Base-by-base conservation (phyloP, 2,797 vertebrate genomes). In the Discoglossus pictus region DNA sequence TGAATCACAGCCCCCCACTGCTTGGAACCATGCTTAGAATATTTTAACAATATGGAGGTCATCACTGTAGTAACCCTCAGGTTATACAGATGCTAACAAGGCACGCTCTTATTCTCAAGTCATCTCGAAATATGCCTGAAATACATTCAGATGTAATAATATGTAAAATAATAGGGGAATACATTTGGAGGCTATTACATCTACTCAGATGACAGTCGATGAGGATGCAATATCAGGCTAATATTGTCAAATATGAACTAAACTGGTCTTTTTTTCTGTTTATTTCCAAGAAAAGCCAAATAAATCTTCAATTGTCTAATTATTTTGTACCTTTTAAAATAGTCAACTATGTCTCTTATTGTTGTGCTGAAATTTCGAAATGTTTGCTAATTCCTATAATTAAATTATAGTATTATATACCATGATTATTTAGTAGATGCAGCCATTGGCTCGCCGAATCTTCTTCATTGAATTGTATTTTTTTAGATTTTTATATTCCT, bases 41-140 rank as follows among this genome's bases (percentile, higher is more conserved):
- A 72, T 63, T 72, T 73, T 78, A 73, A 72, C 62, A 72, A 61
- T 9, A 18, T 4, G 2, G 23, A 73, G 74, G 74, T 80, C 75
- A 56, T 69, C 79, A 67, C 47, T 72, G 77, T 1, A 15, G 58
- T 53, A 69, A 72, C 70, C 54, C 36, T 62, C 62, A 73, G 67
- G 64, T 72, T 75, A 65, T 65, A 50, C 12, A 21, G 27, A 56
- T 2, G 2, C 18, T 39, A 60, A 10, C 54, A 56, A 69, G 24
- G 48, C 2, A 0, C n/a, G 25, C 73, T 74, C 73, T 70, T 53
- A 75, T 80, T 75, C 47, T 56, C 20, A 2, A 6, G 63, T 59
- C n/a, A 40, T 17, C 15, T 25, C 24, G 50, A 7, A 6, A 31
- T 61, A 58, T 64, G 48, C 23, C 60, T 31, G 70, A 63, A 73